Percentiles rank a stretch among this genome's conserved stretches.
Evolutionary conservation across 2,797 vertebrate species (phyloP).

Genomic region (Pseudotriccus pelzelni): DNA sequence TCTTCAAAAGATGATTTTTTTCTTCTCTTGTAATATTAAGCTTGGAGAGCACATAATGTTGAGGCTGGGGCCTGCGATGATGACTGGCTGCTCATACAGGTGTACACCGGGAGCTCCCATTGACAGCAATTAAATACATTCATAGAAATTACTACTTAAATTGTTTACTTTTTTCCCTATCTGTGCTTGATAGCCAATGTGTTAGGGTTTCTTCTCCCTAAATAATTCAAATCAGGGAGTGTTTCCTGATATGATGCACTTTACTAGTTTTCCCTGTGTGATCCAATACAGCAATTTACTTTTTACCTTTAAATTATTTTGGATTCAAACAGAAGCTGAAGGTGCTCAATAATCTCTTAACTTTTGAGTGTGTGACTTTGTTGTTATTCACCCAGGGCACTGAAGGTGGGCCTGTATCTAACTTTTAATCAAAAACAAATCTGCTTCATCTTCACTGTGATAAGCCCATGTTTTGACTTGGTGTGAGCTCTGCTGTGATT

Average conservation of each 20-base stretch:
- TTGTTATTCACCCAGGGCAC: background rate
- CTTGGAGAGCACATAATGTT: background rate
- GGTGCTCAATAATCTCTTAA: background rate
- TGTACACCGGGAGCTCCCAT: background rate
- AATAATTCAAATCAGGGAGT: background rate
- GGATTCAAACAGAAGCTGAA: background rate
- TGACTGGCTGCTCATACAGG: background rate
- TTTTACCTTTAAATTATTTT: background rate
- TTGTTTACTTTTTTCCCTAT: background rate
- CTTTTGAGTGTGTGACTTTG: background rate
- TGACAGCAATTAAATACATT: background rate
- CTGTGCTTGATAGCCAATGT: background rate
- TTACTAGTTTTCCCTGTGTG: background rate
- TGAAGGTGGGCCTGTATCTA: background rate
- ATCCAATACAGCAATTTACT: background rate
- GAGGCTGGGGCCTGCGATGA: background rate
- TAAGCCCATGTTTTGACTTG: background rate
- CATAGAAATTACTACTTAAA: background rate
- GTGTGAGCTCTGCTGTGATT: background rate
- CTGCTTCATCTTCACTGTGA: conserved; percentile 1
- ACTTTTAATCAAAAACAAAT: background rate
- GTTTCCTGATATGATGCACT: background rate
- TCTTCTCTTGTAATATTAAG: background rate
- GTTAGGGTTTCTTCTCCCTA: background rate
- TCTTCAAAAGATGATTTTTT: background rate